phyloP scores from a whole-genome alignment of 2,113 vertebrate species.

The Oncorhynchus keta region DNA sequence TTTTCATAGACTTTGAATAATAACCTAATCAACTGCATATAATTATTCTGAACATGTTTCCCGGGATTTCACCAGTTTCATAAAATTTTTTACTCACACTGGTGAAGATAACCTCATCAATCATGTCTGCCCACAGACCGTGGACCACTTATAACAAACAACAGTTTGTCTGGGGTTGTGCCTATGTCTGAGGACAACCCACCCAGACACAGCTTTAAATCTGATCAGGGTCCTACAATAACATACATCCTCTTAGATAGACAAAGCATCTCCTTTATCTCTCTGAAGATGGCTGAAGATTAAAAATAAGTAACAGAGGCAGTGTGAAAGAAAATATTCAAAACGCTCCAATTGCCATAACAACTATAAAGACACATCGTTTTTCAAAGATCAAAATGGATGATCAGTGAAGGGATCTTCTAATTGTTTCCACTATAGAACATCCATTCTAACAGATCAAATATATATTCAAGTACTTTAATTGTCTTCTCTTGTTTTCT shows the following conservation, averaged over 20 bases:
- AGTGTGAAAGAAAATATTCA: background rate
- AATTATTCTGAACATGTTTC: no score
- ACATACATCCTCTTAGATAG: background rate
- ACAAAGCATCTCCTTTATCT: background rate
- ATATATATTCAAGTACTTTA: background rate
- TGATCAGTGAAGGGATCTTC: no score
- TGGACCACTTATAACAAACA: background rate
- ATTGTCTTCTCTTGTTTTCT: conserved; percentile 6
- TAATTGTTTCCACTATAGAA: background rate
- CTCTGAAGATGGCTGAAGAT: background rate
- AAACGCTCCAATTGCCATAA: background rate
- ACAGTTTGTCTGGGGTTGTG: background rate
- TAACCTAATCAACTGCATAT: no score
- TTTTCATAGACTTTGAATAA: no score
- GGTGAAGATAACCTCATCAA: conserved; percentile 14
- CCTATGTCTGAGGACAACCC: background rate
- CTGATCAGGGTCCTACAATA: background rate
- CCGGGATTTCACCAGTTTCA: background rate
- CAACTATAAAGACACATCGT: background rate
- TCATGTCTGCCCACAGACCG: conserved; percentile 4
- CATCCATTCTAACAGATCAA: background rate
- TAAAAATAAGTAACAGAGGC: background rate
- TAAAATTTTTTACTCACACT: background rate
- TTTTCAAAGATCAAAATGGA: background rate
- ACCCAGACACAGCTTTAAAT: background rate